phyloP scores from a whole-genome alignment of 2,888 invertebrate species.

The Hydroisotoma schaefferi region DNA sequence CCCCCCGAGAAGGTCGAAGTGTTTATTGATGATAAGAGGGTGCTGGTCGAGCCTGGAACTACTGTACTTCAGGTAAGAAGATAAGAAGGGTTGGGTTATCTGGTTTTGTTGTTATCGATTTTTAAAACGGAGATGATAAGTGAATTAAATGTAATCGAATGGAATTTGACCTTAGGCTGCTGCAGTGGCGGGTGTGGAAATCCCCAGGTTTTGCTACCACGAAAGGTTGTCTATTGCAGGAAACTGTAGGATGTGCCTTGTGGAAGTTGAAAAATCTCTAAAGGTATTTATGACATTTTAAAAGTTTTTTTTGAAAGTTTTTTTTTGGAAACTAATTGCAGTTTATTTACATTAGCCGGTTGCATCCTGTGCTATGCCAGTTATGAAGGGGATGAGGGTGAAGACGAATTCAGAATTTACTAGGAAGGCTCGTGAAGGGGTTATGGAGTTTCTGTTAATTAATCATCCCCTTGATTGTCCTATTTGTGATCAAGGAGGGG shows the following conservation, averaged over 20 bases:
- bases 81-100: neutral
- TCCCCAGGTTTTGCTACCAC: slow-evolving; percentile 98
- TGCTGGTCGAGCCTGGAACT: slow-evolving; percentile 90
- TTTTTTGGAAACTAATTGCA: neutral
- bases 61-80: slow-evolving; percentile 83
- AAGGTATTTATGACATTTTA: slow-evolving; percentile 60
- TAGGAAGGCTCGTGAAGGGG: slow-evolving; percentile 74
- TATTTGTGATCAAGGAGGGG: slow-evolving; percentile 97
- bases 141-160: neutral
- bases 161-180: slow-evolving; percentile 68
- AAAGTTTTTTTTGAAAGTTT: neutral
- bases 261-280: slow-evolving; percentile 96
- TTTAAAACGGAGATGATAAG: neutral
- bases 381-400: slow-evolving; percentile 99
- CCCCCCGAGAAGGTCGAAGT: slow-evolving; percentile 82
- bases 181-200: slow-evolving; percentile 91
- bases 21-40: slow-evolving; percentile 94
- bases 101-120: neutral
- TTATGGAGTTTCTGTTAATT: slow-evolving; percentile 97
- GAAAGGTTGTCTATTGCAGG: slow-evolving; percentile 97
- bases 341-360: slow-evolving; percentile 67
- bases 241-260: slow-evolving; percentile 99
- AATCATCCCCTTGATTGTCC: slow-evolving; percentile 99
- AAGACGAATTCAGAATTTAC: slow-evolving; percentile 97
- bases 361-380: slow-evolving; percentile 99